Base-by-base conservation (phyloP, 2,888 invertebrate species). In the Drosophila cognata region DNA sequence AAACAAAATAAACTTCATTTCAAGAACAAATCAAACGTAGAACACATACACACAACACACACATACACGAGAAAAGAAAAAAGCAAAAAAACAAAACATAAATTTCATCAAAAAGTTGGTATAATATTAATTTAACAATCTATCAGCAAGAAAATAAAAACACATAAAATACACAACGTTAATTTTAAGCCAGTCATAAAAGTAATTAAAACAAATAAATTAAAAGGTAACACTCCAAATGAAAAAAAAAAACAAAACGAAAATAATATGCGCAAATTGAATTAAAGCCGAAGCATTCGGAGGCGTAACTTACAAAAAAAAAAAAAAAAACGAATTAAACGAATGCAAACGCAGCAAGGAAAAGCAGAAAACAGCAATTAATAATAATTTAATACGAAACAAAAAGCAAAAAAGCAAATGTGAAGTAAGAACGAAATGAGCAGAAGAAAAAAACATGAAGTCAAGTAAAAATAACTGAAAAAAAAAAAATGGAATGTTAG, bases 1-100 rank as follows among this genome's bases (percentile, higher is more conserved):
- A 84, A 89, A 81, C 82, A 80, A 89, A 84, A 84, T 82, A 91
- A 83, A 91, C 86, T 88, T 84, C 80, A 86, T 89, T 91, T 88
- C 78, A 83, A 82, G 71, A 77, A 86, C 75, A 77, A 73, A 62
- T 67, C 64, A 74, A 70, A 77, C 67, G 72, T 74, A 65, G 74
- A 69, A 80, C 43, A 71, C 57, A 76, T 63, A 68, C 58, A 77
- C 75, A 60, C 64, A 76, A 56, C 63, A 63, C 58, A 55, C 59
- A 64, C 76, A 61, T 66, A 57, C 68, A 79, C 56, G 62, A 33
- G 56, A 74, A 52, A 53, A 38, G 21, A 41, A 62, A 65, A 65
- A 79, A 57, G 52, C 7, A 46, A 35, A 35, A 35, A 10, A 53
- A 36, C 25, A 55, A 7, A 28, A 38, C 28, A 25, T 56, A 73